phyloP scores from a whole-genome alignment of 2,888 invertebrate genomes.

The Galerucella pusilla region DNA sequence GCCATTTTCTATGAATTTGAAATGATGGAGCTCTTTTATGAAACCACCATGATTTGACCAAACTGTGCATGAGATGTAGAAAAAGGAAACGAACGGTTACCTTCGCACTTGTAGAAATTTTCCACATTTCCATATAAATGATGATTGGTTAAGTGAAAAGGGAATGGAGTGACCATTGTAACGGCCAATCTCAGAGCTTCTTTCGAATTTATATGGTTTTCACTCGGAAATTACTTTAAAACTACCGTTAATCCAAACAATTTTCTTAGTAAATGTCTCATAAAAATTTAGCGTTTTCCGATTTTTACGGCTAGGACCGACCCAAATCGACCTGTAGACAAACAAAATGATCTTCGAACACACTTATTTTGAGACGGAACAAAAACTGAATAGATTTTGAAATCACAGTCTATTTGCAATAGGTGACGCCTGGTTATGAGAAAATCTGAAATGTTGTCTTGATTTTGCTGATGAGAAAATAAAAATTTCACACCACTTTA shows the following conservation, averaged over 20 bases:
- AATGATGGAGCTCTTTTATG: neutral
- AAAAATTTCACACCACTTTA: too few relatives aligned
- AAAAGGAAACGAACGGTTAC: constrained; percentile 1
- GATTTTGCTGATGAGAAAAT: too few relatives aligned
- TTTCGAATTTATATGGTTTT: constrained; percentile 30
- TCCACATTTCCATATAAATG: constrained; percentile 29
- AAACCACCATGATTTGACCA: neutral
- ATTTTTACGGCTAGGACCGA: constrained; percentile 51
- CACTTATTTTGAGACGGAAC: too few relatives aligned
- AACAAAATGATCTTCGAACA: neutral
- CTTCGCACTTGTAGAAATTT: constrained; percentile 3
- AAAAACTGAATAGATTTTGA: too few relatives aligned
- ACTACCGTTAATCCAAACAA: constrained; percentile 56
- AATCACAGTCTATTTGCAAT: too few relatives aligned
- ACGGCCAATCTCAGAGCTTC: constrained; percentile 39
- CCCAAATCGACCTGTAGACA: constrained; percentile 23
- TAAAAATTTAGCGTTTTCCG: constrained; percentile 60
- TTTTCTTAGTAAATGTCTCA: constrained; percentile 60
- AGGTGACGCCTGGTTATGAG: too few relatives aligned
- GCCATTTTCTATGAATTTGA: neutral
- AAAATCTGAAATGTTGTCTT: too few relatives aligned
- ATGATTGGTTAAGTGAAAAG: constrained; percentile 47
- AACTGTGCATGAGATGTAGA: neutral
- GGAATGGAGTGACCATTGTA: constrained; percentile 61
- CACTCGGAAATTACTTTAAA: constrained; percentile 55